A percentile compares a stretch with the other conserved stretches of the same genome.
These are phyloP conservation scores for Lagocephalus sceleratus DNA, from an alignment of 2,797 vertebrate genomes.

Conservation along the genomic window DNA sequence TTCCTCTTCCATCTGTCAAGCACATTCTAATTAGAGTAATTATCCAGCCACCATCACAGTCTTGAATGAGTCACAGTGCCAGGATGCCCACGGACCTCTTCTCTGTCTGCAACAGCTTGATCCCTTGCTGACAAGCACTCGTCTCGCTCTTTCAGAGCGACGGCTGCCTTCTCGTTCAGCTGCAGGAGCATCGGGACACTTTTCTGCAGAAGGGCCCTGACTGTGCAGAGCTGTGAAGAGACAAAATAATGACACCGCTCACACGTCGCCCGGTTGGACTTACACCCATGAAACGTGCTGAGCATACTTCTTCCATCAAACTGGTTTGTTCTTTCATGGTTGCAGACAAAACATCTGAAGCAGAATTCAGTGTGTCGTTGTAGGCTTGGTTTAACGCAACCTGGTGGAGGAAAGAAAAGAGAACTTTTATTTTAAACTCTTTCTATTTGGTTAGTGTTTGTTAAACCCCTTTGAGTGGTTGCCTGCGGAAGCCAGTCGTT, in stretches of 20 bases:
- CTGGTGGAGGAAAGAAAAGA: conserved; percentile 50
- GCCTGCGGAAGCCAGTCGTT: no score
- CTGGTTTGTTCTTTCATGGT: conserved; percentile 71
- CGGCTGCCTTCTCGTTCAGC: conserved; percentile 71
- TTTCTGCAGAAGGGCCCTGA: conserved; percentile 62
- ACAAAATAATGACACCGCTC: not conserved
- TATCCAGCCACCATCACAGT: not conserved
- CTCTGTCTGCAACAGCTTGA: conserved; percentile 58
- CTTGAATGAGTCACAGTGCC: not conserved
- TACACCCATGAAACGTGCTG: not conserved
- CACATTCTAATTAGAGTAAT: conserved; percentile 3
- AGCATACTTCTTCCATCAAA: conserved; percentile 63
- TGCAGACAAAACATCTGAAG: conserved; percentile 58
- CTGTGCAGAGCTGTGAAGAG: conserved; percentile 58
- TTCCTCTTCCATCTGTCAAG: conserved; percentile 67
- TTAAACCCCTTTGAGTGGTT: no score
- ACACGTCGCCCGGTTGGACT: not conserved
- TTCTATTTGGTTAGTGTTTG: not conserved
- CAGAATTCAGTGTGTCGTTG: conserved; percentile 58
- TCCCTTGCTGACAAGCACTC: conserved; percentile 52
- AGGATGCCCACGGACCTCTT: conserved; percentile 56
- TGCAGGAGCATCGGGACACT: conserved; percentile 60
- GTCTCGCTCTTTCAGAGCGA: conserved; percentile 63
- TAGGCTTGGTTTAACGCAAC: conserved; percentile 68
- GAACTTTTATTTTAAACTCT: not conserved